Evolutionary conservation across 1,140 invertebrate species (phyloP).

Genomic region (Trichonephila inaurata): DNA sequence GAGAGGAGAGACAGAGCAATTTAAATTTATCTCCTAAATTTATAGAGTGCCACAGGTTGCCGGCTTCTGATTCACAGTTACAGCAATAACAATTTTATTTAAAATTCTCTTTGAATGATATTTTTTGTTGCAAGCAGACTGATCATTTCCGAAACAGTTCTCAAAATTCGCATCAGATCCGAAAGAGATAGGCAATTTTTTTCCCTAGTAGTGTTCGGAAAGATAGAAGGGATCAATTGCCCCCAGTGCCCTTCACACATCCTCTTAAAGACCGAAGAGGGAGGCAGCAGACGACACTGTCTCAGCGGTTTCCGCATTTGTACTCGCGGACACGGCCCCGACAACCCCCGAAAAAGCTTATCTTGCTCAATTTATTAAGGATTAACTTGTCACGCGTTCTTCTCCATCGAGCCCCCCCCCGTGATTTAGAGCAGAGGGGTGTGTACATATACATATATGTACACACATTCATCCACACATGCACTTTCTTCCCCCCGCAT

Average conservation of each 20-base stretch:
- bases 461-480: constrained; percentile 11
- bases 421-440: no score
- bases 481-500: background rate
- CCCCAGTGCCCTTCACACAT: constrained; percentile 27
- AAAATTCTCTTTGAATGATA: no score
- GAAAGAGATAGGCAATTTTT: no score
- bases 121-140: no score
- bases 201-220: background rate
- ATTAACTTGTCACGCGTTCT: constrained; percentile 76
- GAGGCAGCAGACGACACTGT: background rate
- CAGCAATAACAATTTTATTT: no score
- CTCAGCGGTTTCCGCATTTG: constrained; percentile 75
- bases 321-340: constrained; percentile 55
- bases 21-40: no score
- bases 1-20: no score
- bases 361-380: constrained; percentile 77
- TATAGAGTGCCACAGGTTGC: no score
- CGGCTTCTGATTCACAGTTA: no score
- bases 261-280: constrained; percentile 27
- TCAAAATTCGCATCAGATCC: no score
- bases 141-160: no score
- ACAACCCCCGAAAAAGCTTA: constrained; percentile 65
- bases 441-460: background rate
- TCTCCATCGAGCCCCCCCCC: background rate
- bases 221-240: constrained; percentile 54